Evolutionary conservation across 2,888 invertebrate genomes (phyloP).

Genomic region (Aethes cnicana): DNA sequence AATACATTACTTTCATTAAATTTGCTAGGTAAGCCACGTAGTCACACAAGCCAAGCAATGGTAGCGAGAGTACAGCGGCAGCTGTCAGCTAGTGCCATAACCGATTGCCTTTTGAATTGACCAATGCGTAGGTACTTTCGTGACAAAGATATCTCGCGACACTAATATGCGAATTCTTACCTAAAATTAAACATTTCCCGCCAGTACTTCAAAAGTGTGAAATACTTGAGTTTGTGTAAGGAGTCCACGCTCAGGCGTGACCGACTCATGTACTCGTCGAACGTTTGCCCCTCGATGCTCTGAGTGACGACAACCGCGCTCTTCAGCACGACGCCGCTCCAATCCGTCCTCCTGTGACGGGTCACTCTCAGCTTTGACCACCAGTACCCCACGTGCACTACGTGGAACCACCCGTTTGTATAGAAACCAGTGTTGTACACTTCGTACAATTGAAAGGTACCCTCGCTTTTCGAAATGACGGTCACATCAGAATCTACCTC

Average conservation of each 20-base stretch:
- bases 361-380: constrained; percentile 54
- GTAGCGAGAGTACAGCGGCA: no score
- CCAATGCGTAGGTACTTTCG: no score
- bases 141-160: no score
- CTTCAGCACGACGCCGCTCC: constrained; percentile 80
- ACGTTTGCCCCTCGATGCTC: constrained; percentile 60
- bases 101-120: no score
- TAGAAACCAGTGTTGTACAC: constrained; percentile 81
- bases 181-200: constrained; percentile 86
- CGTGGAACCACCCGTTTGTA: constrained; percentile 74
- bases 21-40: no score
- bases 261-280: constrained; percentile 77
- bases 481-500: constrained; percentile 75
- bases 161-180: no score
- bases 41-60: not conserved
- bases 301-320: constrained; percentile 74
- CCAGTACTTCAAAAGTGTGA: constrained; percentile 79
- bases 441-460: constrained; percentile 61
- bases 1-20: no score
- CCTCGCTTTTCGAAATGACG: constrained; percentile 46
- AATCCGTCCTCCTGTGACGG: constrained; percentile 66
- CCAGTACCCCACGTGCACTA: constrained; percentile 76
- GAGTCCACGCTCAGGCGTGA: constrained; percentile 82
- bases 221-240: constrained; percentile 85
- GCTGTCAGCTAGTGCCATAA: no score